A percentile compares a stretch with the other conserved stretches of the same genome.
Evolutionary conservation across 2,113 vertebrate species (phyloP).

Genomic region (Sphyrna mokarran): DNA sequence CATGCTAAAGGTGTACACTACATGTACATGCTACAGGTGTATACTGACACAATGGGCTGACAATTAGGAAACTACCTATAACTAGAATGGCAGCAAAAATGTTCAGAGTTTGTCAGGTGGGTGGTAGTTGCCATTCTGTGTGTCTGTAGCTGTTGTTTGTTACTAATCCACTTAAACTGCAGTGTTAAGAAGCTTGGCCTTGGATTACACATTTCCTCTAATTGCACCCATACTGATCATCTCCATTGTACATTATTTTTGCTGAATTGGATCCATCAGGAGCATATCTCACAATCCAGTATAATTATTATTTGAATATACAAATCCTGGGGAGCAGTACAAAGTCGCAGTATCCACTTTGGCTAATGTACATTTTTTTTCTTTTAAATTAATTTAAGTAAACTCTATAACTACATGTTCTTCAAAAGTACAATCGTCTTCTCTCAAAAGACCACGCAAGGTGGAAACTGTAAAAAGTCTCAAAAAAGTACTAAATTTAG

Average conservation of each 20-base stretch:
- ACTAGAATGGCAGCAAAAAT: conserved; percentile 58
- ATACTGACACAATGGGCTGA: conserved; percentile 75
- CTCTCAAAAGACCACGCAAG: conserved; percentile 3
- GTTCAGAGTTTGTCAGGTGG: conserved; percentile 57
- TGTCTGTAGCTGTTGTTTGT: conserved; percentile 53
- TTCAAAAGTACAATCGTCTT: background rate
- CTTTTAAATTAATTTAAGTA: conserved; percentile 30
- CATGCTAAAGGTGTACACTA: conserved; percentile 47
- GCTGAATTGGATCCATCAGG: conserved; percentile 68
- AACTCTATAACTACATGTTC: conserved; percentile 19
- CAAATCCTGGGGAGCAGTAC: conserved; percentile 47
- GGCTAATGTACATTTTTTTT: conserved; percentile 33
- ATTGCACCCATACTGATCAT: conserved; percentile 59
- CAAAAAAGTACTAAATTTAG: conserved; percentile 20
- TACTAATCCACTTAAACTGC: conserved; percentile 61
- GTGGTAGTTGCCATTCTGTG: conserved; percentile 54
- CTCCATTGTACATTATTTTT: conserved; percentile 55
- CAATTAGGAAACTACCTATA: conserved; percentile 65
- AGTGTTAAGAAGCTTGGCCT: conserved; percentile 64
- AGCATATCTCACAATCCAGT: conserved; percentile 60
- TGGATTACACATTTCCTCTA: conserved; percentile 61
- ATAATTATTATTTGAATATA: conserved; percentile 63
- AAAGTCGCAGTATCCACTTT: conserved; percentile 15
- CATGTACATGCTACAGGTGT: conserved; percentile 88
- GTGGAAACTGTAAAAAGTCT: conserved; percentile 32